Evolutionary conservation across 2,888 invertebrate species (phyloP).

Genomic region (Theretra japonica): DNA sequence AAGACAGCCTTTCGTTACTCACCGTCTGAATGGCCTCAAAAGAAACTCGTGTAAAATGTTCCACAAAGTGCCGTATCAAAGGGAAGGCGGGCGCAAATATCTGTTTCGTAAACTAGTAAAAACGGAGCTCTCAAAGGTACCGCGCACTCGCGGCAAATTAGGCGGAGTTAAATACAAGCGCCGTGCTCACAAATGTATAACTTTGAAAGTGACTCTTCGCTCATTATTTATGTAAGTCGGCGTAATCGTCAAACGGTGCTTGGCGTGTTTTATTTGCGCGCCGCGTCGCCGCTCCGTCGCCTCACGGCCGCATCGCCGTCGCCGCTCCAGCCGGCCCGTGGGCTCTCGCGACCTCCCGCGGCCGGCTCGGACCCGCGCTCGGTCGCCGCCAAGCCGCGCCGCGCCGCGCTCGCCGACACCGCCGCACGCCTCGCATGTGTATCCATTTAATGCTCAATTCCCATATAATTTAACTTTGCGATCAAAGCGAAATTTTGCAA

Average conservation of each 20-base stretch:
- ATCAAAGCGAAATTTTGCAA: slow-evolving; percentile 85
- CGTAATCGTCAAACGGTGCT: slow-evolving; percentile 75
- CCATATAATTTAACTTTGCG: slow-evolving; percentile 85
- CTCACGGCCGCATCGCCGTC: slow-evolving; percentile 32
- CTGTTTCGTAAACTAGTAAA: slow-evolving; percentile 85
- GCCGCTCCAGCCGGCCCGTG: not conserved
- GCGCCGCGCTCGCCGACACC: too few relatives aligned
- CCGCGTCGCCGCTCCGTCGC: slow-evolving; percentile 46
- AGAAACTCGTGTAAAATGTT: slow-evolving; percentile 85
- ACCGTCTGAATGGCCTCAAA: slow-evolving; percentile 85
- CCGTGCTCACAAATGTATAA: slow-evolving; percentile 77
- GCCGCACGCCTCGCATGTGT: slow-evolving; percentile 73
- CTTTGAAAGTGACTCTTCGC: slow-evolving; percentile 78
- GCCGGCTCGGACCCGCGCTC: slow-evolving; percentile 42
- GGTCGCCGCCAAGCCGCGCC: slow-evolving; percentile 27
- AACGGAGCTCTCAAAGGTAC: slow-evolving; percentile 83
- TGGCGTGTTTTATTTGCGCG: slow-evolving; percentile 65
- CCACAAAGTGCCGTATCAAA: slow-evolving; percentile 85
- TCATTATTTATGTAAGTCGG: slow-evolving; percentile 81
- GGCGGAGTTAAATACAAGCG: slow-evolving; percentile 83
- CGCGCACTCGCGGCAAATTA: slow-evolving; percentile 83
- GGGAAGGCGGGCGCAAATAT: slow-evolving; percentile 84
- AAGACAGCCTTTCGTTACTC: slow-evolving; percentile 85
- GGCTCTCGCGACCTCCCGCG: slow-evolving; percentile 36
- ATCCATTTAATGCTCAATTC: slow-evolving; percentile 85